Base-by-base conservation (phyloP, 2,113 vertebrate genomes). In the Rattus rattus region DNA sequence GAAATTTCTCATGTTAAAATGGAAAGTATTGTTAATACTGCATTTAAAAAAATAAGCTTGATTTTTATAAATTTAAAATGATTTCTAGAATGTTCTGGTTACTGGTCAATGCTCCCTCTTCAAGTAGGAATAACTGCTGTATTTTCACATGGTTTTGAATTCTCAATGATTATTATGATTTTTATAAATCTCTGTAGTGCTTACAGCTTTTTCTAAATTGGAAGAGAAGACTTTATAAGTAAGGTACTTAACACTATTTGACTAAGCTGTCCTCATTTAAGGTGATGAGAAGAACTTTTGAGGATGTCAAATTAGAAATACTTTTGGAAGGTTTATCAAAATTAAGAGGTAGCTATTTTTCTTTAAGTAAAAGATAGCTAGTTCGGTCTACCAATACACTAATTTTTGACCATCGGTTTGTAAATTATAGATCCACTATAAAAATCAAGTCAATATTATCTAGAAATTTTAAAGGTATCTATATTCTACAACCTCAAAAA, bases 401-500 rank as follows among this genome's bases (percentile, higher is more conserved):
- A 14, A 90, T 76, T 88, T 90, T 20, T 96, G 49, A 13, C 83
- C 26, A 26, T 69, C 26, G 56, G 49, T 54, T 7, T 91, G 2
- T 72, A 91, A 90, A 88, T 56, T 79, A 19, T 72, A 77, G 80
- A 80, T 54, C 30, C 52, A 9, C n/a, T 75, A 26, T 79, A 73
- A 95, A 86, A 91, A 92, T 28, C 5, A 77, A 36, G n/a, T 92
- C 73, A 22, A 83, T 30, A 92, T 85, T 94, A 91, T 61, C 39
- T 91, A 77, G 43, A 93, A 89, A 63, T 86, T 7, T 65, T 95
- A 80, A 94, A 88, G 6, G 24, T 52, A 81, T 28, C 17, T 5
- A 36, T 28, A 90, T 73, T 86, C 26, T 67, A 61, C 36, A 69
- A 67, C 5, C 67, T 86, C 30, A 94, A 79, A 87, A 86, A 81